Percentiles rank a stretch among this genome's conserved stretches.
phyloP scores from a whole-genome alignment of 2,888 invertebrate species.

The Dyspetes luteomarginatus region DNA sequence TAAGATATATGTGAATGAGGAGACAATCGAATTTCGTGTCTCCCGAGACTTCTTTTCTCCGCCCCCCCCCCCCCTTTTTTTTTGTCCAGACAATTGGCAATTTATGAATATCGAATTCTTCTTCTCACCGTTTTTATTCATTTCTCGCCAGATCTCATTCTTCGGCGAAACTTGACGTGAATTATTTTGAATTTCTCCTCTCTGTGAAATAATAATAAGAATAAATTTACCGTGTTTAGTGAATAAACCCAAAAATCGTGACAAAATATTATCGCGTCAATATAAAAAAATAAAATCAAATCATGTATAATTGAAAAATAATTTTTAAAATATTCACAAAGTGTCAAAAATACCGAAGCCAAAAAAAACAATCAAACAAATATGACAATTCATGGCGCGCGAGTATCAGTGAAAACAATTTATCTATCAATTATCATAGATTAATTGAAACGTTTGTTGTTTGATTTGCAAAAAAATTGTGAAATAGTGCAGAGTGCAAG shows the following conservation, averaged over 20 bases:
- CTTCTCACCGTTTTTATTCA: not conserved
- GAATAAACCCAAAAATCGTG: not conserved
- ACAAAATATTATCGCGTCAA: not conserved
- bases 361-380: constrained; percentile 39
- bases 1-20: not conserved
- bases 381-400: not conserved
- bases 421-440: not conserved
- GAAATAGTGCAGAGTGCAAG: constrained; percentile 7
- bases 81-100: not conserved
- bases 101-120: not conserved
- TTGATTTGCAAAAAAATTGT: not conserved
- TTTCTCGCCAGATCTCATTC: not conserved
- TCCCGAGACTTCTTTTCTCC: constrained; percentile 8
- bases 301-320: not conserved
- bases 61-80: not conserved
- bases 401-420: constrained; percentile 8
- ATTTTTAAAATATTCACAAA: not conserved
- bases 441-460: not conserved
- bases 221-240: not conserved
- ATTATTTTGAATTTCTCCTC: not conserved
- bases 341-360: constrained; percentile 62
- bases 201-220: too few relatives aligned
- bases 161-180: not conserved
- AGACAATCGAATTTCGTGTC: constrained; percentile 29
- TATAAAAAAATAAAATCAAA: not conserved